Conservation (phyloP, 2,113 vertebrate species). For the Oenanthe melanoleuca region DNA sequence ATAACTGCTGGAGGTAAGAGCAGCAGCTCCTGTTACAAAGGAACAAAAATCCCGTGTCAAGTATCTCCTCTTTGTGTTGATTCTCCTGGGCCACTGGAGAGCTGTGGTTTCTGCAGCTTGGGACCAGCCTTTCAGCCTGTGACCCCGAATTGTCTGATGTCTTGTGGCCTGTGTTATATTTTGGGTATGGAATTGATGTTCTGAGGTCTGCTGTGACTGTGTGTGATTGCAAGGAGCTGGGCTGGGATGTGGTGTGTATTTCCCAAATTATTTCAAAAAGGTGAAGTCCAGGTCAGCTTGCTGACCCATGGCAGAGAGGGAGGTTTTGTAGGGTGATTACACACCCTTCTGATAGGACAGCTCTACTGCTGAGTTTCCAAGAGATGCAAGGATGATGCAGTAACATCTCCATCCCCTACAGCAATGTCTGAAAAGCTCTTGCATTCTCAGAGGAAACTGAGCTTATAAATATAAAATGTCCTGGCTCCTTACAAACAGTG, state of each 20-base stretch:
- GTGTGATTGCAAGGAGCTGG: neutral
- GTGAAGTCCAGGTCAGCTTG: neutral
- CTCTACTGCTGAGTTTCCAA: neutral
- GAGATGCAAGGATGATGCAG: neutral
- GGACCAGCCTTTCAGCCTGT: neutral
- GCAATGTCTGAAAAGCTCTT: neutral
- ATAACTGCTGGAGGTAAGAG: neutral
- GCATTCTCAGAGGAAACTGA: neutral
- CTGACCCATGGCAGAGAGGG: neutral
- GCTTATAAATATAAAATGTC: neutral
- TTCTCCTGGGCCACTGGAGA: neutral
- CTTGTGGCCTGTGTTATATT: neutral
- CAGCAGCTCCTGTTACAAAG: neutral
- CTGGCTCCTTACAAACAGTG: neutral
- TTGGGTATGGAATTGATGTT: neutral
- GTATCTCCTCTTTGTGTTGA: neutral
- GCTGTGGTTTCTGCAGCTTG: neutral
- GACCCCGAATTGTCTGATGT: neutral
- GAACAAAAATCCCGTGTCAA: neutral
- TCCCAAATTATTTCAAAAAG: neutral
- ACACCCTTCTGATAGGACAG: neutral
- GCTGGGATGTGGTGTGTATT: neutral
- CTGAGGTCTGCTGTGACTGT: neutral
- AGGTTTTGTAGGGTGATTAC: accelerated
- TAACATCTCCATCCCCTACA: neutral